Conservation (phyloP, 2,113 vertebrate genomes). For the Barnardius zonarius region DNA sequence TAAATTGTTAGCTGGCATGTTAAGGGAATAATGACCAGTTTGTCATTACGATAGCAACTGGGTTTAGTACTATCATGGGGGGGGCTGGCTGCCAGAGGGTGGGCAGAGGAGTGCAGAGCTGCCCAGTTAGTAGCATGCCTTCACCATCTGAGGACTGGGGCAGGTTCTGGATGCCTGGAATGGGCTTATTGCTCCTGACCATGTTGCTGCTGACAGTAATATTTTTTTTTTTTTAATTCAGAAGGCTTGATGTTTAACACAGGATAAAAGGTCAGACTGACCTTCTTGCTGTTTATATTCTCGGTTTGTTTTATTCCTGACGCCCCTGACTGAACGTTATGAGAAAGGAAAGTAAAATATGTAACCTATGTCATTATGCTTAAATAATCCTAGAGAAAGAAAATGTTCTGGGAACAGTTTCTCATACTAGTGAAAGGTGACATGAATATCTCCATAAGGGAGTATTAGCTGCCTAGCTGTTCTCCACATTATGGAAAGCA, state of each 20-base stretch:
- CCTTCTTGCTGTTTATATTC: not conserved
- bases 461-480: not conserved
- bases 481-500: not conserved
- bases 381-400: not conserved
- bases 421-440: not conserved
- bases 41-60: not conserved
- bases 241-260: not conserved
- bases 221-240: not conserved
- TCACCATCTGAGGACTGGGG: not conserved
- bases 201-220: not conserved
- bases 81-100: not conserved
- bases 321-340: not conserved
- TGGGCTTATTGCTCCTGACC: not conserved
- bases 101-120: not conserved
- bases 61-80: not conserved
- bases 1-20: not conserved
- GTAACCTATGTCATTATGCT: not conserved
- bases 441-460: not conserved
- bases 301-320: not conserved
- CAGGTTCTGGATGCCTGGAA: not conserved
- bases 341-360: not conserved
- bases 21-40: not conserved
- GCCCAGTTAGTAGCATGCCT: not conserved
- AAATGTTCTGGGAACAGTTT: not conserved
- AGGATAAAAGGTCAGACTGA: not conserved